Base-by-base conservation (phyloP, 2,797 vertebrate genomes). In the Pipistrellus pygmaeus region DNA sequence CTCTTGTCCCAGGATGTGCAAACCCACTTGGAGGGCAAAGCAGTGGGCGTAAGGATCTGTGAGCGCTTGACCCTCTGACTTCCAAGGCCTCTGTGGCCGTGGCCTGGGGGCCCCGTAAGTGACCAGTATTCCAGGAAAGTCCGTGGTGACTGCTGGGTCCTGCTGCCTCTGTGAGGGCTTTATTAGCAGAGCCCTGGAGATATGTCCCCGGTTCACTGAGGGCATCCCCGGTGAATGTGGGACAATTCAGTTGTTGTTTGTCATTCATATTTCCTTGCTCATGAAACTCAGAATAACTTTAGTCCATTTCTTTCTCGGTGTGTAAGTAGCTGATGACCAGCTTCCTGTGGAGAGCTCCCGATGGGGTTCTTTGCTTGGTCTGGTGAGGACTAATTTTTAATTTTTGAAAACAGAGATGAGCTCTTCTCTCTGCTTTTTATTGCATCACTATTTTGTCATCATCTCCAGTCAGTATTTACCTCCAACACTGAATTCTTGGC, bases 231-330 rank as follows among this genome's bases (percentile, higher is more conserved):
- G 80, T 15, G 71, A 80, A 95, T 95, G 2, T 53, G 15, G 25
- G 78, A 44, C 83, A 81, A 2, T 44, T 95, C 78, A 94, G 18
- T 90, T 91, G 10, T 82, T 80, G 62, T 93, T 93, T 35, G 83
- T 11, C 41, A 5, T 87, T 95, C 69, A 35, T 8, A 9, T 62
- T 90, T 85, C n/a, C 38, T 96, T 93, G 85, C 14, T 86, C 53
- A 30, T 35, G 60, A 80, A 85, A 60, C 64, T 48, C 27, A 68
- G 66, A 94, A 88, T 86, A 55, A 55, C 62, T 10, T 73, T 30
- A 25, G 21, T 30, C 35, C 1, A 4, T 53, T 72, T 92, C 32
- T 85, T 85, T 46, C 32, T 68, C 68, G 41, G 21, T 15, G 27
- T 20, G 60, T 9, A 18, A 69, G 73, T 69, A 80, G 27, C 53